Base-by-base conservation (phyloP, 2,797 vertebrate genomes). In the Poecilia velifera region DNA sequence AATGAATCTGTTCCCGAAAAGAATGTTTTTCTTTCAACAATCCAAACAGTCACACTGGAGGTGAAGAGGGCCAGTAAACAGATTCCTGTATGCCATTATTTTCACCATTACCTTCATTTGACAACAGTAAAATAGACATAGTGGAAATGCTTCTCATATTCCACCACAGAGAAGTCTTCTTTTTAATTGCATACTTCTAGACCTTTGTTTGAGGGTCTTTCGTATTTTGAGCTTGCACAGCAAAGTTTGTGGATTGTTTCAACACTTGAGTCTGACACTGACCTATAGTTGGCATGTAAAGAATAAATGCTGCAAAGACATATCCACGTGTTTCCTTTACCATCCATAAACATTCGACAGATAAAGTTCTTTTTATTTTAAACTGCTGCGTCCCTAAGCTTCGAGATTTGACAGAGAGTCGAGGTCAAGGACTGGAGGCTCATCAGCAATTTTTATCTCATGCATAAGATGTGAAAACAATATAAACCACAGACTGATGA, bases 21-120 rank as follows among this genome's bases (percentile, higher is more conserved):
- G 22, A 34, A 80, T 82, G 72, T 78, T 62, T 12, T 72, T 74
- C 79, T 77, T 76, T 39, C 7, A 9, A 45, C 41, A 71, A 68
- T 82, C n/a, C 13, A 64, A 81, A 74, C 39, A 28, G 41, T 76
- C 12, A 10, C 46, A 49, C 1, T 51, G 47, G 74, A 72, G 81
- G 49, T 80, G 80, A 43, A 80, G 78, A 79, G 10, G 77, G 47
- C 8, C 9, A 18, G 73, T 12, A 82, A 76, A 72, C 25, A 1
- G 6, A 57, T 70, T 81, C 41, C 77, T 77, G 68, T 13, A 9
- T 47, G 53, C 25, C 43, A 12, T 6, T 22, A 18, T 75, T 14
- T 45, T 79, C 22, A 36, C 66, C 57, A 36, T 41, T 47, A 18
- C 43, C 6, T 72, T 12, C n/a, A 46, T 80, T 76, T 45, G 43